phyloP scores from a whole-genome alignment of 2,113 vertebrate genomes.

The Uria lomvia region DNA sequence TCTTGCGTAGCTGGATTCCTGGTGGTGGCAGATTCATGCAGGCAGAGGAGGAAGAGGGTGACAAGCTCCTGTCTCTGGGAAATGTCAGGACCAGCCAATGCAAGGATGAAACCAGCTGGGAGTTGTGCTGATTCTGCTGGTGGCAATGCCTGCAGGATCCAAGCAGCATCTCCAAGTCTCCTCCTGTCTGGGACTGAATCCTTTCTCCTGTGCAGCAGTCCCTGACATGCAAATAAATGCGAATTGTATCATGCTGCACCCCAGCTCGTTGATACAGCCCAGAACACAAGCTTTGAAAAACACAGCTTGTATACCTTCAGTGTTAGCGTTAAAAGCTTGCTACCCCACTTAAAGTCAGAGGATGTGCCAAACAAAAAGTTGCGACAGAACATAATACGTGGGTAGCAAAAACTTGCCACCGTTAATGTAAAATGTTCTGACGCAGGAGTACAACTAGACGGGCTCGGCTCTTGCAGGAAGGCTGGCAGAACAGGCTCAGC shows the following conservation, averaged over 20 bases:
- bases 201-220: not conserved
- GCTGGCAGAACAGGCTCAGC: slow-evolving; percentile 16
- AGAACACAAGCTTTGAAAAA: not conserved
- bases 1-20: not conserved
- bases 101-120: not conserved
- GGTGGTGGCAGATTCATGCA: not conserved
- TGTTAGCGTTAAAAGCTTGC: not conserved
- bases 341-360: not conserved
- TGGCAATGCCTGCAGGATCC: not conserved
- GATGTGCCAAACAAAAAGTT: not conserved
- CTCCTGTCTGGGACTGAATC: not conserved
- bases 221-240: not conserved
- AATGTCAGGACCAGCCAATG: not conserved
- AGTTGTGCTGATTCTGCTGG: not conserved
- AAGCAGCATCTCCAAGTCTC: not conserved
- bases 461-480: slow-evolving; percentile 25
- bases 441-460: slow-evolving; percentile 15
- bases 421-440: slow-evolving; percentile 19
- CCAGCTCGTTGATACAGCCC: not conserved
- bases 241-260: not conserved
- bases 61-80: not conserved
- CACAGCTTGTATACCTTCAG: not conserved
- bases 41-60: not conserved
- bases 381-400: not conserved
- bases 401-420: not conserved